A percentile compares a stretch with the other conserved stretches of the same genome.
Conservation (phyloP, 2,113 vertebrate species). For the Pseudorhombus dupliciocellatus region DNA sequence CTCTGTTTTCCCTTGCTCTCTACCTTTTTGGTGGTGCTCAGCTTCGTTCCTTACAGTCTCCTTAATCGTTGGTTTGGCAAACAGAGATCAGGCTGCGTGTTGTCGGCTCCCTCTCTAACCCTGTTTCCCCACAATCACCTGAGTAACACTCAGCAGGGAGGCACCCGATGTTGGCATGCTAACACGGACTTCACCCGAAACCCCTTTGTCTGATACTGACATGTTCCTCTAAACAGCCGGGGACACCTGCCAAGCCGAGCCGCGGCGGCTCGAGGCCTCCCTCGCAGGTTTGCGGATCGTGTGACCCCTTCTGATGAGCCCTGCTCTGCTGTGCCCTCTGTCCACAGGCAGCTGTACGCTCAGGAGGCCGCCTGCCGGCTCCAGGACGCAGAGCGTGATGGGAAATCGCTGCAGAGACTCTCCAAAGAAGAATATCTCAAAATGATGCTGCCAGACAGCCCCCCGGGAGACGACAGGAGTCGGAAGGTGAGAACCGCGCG, state of each 20-base stretch:
- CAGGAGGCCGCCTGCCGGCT: constrained; percentile 82
- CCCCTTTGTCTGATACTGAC: constrained; percentile 42
- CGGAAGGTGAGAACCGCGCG: constrained; percentile 85
- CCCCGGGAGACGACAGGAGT: constrained; percentile 84
- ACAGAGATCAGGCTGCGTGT: constrained; percentile 6
- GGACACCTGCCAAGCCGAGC: constrained; percentile 40
- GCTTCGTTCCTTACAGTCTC: constrained; percentile 37
- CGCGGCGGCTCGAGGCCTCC: constrained; percentile 25
- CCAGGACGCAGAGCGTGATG: constrained; percentile 77
- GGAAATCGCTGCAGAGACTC: constrained; percentile 84
- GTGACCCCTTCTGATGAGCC: constrained; percentile 45
- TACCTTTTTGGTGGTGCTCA: constrained; percentile 47
- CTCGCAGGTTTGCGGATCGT: constrained; percentile 5
- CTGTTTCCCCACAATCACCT: constrained; percentile 30
- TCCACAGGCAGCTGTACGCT: constrained; percentile 84
- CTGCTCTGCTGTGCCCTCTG: constrained; percentile 57
- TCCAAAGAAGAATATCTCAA: constrained; percentile 94
- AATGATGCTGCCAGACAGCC: constrained; percentile 88
- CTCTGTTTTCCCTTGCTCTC: constrained; percentile 2
- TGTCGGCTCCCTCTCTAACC: constrained; percentile 24
- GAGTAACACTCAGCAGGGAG: constrained; percentile 38
- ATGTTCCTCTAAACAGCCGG: constrained; percentile 37
- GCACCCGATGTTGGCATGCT: constrained; percentile 56
- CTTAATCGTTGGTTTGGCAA: constrained; percentile 40
- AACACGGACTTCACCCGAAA: constrained; percentile 27